Evolutionary conservation across 2,888 invertebrate species (phyloP), one percentile per base, ranked within the genome.

Genomic region (Ennomos fuscantarius): DNA sequence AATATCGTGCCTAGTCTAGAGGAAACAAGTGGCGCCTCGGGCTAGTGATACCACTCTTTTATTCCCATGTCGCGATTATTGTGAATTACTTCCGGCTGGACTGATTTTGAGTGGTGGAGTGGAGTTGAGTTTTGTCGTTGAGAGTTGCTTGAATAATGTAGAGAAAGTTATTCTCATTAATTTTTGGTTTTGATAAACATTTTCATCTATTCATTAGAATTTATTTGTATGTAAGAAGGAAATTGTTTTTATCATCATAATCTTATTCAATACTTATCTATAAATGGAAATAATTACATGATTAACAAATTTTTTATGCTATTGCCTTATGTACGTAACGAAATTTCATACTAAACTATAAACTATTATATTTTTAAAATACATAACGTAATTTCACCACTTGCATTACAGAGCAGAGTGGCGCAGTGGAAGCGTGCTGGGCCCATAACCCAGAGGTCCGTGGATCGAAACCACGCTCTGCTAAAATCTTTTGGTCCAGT

Each of bases 401-500:
- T 0, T 0, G 0, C 0, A 0, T 0, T 44, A 75, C 3, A 47
- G 46, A 84, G 82, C 83, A 95, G 95, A 95, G 95, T 95, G 95
- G 95, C 95, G 95, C 95, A 95, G 95, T 94, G 95, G 95, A 95
- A 94, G 95, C 95, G 95, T 95, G 95, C 95, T 95, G 95, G 95
- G 95, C 95, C 95, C 95, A 95, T 95, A 95, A 95, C 95, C 95
- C 96, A 96, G 96, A 96, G 96, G 95, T 96, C 96, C 96, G 96
- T 96, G 95, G 95, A 95, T 95, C 95, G 95, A 95, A 95, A 95
- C 95, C 95, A 95, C 95, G 95, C 95, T 94, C 94, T 94, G 94
- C 94, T 94, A 94, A 42, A 39, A 0, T n/a, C 33, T 69, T 73
- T 79, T 76, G 79, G n/a, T 34, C 8, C 34, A 8, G 10, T 45